Conservation (phyloP, 2,113 vertebrate genomes). For the Paedocypris sp. region DNA sequence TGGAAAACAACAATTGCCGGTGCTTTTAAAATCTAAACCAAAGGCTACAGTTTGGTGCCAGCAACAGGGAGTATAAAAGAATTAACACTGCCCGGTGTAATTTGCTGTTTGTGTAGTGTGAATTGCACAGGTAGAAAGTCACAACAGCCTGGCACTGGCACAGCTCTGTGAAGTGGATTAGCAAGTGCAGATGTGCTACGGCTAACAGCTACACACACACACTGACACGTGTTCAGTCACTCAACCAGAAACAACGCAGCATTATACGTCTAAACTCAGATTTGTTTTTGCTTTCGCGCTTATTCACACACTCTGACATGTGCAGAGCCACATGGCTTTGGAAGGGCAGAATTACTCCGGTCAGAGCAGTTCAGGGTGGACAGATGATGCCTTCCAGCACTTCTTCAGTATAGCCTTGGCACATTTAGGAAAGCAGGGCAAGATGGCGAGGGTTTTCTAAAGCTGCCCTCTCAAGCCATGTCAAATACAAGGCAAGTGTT, state of each 20-base stretch:
- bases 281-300: not conserved
- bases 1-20: too few species aligned
- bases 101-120: not conserved
- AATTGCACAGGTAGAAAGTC: not conserved
- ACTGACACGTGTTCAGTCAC: not conserved
- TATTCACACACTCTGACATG: not conserved
- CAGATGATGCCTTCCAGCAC: not conserved
- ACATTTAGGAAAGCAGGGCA: not conserved
- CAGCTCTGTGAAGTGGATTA: not conserved
- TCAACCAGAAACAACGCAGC: not conserved
- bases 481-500: too few species aligned
- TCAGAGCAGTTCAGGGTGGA: not conserved
- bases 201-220: not conserved
- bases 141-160: not conserved
- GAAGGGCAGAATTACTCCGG: not conserved
- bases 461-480: too few species aligned
- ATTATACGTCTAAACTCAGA: not conserved
- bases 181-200: not conserved
- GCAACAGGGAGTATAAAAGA: not conserved
- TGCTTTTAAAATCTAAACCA: too few species aligned
- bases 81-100: not conserved
- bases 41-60: too few species aligned
- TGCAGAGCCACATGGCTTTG: not conserved
- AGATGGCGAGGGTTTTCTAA: not conserved
- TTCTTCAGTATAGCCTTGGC: not conserved